These are phyloP conservation scores for Atractosteus spatula DNA, from an alignment of 2,113 vertebrate genomes.

Conservation along the genomic window DNA sequence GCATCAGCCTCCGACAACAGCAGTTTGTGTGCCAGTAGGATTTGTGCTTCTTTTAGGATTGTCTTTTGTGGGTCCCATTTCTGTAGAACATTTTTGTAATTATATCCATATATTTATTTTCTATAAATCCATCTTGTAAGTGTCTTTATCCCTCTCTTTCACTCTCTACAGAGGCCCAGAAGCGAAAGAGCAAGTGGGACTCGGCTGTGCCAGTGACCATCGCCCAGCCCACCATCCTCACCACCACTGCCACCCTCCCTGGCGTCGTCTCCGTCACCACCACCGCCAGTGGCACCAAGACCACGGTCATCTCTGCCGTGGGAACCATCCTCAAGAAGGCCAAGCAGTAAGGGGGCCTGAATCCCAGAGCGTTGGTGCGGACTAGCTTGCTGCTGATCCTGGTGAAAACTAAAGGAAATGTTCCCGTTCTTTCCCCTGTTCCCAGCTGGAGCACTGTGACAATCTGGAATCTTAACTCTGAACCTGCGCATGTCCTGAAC, in stretches of 20 bases:
- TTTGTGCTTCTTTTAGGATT: no score
- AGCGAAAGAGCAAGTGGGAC: constrained; percentile 99
- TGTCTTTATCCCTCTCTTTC: background rate
- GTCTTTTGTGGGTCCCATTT: background rate
- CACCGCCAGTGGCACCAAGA: constrained; percentile 94
- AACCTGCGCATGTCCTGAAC: no score
- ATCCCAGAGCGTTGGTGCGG: no score
- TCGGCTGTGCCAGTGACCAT: constrained; percentile 91
- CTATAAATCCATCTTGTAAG: no score
- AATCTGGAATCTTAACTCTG: no score
- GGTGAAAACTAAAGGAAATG: no score
- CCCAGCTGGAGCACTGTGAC: no score
- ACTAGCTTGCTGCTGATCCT: no score
- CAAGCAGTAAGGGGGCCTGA: constrained; percentile 79
- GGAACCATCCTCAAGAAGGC: constrained; percentile 97
- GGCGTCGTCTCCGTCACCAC: constrained; percentile 94
- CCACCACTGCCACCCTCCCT: constrained; percentile 86
- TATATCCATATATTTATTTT: background rate
- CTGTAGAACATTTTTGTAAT: background rate
- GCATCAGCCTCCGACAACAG: no score
- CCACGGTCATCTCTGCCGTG: constrained; percentile 94
- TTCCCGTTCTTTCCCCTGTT: no score
- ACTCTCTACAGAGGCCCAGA: constrained; percentile 82
- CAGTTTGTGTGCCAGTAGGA: no score
- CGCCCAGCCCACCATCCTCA: constrained; percentile 89